Evolutionary conservation across 2,113 vertebrate genomes (phyloP).

Genomic region (Dicrurus megarhynchus): DNA sequence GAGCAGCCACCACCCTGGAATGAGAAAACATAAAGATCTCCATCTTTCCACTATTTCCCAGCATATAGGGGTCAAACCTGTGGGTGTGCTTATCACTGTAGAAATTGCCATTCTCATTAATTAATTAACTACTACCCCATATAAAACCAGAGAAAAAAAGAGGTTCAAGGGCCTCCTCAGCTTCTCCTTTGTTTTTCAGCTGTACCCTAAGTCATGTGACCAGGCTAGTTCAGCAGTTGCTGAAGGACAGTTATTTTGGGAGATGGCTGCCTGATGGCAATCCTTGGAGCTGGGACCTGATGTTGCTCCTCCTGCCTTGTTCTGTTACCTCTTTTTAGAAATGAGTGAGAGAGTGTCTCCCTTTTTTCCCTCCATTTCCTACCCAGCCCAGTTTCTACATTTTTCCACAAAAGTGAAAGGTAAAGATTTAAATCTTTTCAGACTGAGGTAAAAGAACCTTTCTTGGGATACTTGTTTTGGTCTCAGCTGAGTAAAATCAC

Average conservation of each 20-base stretch:
- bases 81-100: background rate
- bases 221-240: background rate
- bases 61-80: too few species aligned
- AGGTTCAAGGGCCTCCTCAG: background rate
- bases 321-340: background rate
- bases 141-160: background rate
- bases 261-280: background rate
- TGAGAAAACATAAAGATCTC: background rate
- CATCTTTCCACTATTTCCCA: background rate
- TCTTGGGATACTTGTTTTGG: background rate
- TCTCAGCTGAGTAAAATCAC: background rate
- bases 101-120: background rate
- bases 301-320: background rate
- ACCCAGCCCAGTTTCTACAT: background rate
- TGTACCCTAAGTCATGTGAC: rapidly evolving
- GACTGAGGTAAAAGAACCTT: background rate
- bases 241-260: background rate
- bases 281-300: background rate
- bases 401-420: background rate
- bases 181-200: background rate
- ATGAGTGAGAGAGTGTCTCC: background rate
- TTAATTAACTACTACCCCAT: background rate
- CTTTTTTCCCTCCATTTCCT: background rate
- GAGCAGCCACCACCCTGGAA: background rate
- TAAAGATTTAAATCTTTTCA: background rate